These are phyloP conservation scores for Darevskia mixta DNA, from an alignment of 2,797 vertebrate species.

Conservation along the genomic window DNA sequence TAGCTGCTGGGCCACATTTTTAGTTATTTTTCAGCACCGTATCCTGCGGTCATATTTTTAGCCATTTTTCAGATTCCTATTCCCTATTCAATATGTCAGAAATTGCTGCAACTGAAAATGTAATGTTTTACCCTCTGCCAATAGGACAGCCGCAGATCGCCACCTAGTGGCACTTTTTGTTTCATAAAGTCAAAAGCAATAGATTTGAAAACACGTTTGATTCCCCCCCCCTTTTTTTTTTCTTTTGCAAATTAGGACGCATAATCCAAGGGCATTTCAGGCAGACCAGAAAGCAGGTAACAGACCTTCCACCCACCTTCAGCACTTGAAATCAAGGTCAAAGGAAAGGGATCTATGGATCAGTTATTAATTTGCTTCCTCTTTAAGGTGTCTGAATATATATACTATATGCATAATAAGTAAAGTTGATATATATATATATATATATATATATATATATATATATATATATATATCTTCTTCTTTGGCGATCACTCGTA, in stretches of 20 bases:
- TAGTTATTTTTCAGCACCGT: too few relatives aligned
- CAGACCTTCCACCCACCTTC: not conserved
- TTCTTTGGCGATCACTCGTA: too few relatives aligned
- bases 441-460: too few relatives aligned
- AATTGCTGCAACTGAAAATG: not conserved
- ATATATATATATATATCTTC: too few relatives aligned
- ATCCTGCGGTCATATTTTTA: too few relatives aligned
- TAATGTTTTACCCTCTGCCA: accelerated
- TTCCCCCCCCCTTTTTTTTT: not conserved
- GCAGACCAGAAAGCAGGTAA: not conserved
- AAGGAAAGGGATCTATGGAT: not conserved
- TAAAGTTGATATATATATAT: too few relatives aligned
- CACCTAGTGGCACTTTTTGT: slow-evolving; percentile 61
- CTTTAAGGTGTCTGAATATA: not conserved
- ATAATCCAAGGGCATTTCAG: too few relatives aligned
- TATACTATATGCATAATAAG: too few relatives aligned
- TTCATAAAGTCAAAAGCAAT: not conserved
- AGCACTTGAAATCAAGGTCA: not conserved
- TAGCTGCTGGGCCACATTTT: too few relatives aligned
- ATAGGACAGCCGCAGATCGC: slow-evolving; percentile 47
- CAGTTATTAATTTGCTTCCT: not conserved
- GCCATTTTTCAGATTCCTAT: too few relatives aligned
- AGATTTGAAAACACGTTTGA: not conserved
- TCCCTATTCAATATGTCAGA: too few relatives aligned
- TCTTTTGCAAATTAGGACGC: not conserved